Evolutionary conservation across 2,113 vertebrate species (phyloP), one percentile per base, ranked within the genome.

Genomic region (Grammomys surdaster): DNA sequence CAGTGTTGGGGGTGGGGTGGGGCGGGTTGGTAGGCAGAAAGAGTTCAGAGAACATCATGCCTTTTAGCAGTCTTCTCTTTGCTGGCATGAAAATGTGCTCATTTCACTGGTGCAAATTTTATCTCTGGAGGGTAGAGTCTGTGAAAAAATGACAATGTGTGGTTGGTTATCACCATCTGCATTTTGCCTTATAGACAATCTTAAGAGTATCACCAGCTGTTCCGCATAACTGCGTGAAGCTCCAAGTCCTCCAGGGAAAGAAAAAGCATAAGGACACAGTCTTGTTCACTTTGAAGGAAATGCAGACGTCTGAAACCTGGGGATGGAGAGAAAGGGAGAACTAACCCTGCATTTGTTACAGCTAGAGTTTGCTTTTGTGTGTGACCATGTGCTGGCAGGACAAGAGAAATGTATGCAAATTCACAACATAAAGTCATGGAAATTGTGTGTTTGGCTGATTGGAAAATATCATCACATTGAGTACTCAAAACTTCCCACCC

Each of bases 171-270:
- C 33, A 78, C 77, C 36, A 87, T 92, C 88, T 90, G 96, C 81
- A 82, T 95, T 90, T 94, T 92, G 73, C 70, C 67, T 96, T 67
- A 7, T n/a, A 69, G 43, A 75, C 12, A 51, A 48, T 87, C 91
- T 93, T 89, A 16, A 88, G 80, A 88, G 69, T 48, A 88, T 84
- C 91, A 96, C 51, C 96, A 94, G 92, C 60, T 97, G 78, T 88
- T 96, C 54, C 11, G 9, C 43, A 76, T 63, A 51, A 91, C 60
- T 69, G 78, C 46, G 48, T 86, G 78, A 75, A 88, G 69, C 70
- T 89, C 65, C 63, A 24, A 22, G 63, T 89, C 67, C 77, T 90
- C 58, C 33, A 88, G 54, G 60, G n/a, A 78, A 96, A 89, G 56
- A 67, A 73, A 73, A 22, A 93, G 58, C 72, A 65, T 73, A 91